Conservation (phyloP, 1,140 invertebrate species). For the Pseudomyrmex sp. region DNA sequence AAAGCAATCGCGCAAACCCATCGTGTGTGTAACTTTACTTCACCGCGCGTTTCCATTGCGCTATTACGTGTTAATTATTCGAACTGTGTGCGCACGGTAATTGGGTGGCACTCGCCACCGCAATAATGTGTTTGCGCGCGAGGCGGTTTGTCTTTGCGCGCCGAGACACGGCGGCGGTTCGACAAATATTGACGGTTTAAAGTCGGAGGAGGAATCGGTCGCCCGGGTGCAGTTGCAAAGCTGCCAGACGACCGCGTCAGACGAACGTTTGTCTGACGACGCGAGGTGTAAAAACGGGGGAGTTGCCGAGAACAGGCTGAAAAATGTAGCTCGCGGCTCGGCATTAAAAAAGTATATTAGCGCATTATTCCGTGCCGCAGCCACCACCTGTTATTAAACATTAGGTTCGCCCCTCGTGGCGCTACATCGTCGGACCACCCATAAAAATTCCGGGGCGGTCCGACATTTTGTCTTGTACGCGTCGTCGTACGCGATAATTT, state of each 20-base stretch:
- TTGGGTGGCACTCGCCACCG: neutral
- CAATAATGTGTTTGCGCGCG: constrained; percentile 31
- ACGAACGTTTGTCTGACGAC: neutral
- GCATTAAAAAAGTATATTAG: constrained; percentile 52
- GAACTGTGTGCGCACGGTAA: constrained; percentile 1
- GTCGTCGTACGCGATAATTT: constrained; percentile 31
- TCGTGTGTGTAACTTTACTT: neutral
- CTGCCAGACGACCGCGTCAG: constrained; percentile 22
- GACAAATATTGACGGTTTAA: constrained; percentile 20
- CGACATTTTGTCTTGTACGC: neutral
- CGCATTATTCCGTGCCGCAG: constrained; percentile 25
- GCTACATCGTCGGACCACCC: constrained; percentile 64
- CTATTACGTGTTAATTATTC: constrained; percentile 58
- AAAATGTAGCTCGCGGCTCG: constrained; percentile 41
- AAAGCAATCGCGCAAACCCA: constrained; percentile 5
- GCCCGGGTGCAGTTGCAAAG: constrained; percentile 22
- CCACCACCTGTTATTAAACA: constrained; percentile 73
- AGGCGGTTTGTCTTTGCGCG: constrained; percentile 29
- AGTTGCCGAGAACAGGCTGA: constrained; percentile 38
- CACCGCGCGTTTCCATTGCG: constrained; percentile 1
- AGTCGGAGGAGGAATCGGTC: neutral
- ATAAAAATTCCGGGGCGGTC: constrained; percentile 57
- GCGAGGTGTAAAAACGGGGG: constrained; percentile 21
- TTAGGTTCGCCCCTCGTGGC: neutral
- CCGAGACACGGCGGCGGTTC: neutral